Conservation (phyloP, 2,888 invertebrate species). For the Aplocera efformata region DNA sequence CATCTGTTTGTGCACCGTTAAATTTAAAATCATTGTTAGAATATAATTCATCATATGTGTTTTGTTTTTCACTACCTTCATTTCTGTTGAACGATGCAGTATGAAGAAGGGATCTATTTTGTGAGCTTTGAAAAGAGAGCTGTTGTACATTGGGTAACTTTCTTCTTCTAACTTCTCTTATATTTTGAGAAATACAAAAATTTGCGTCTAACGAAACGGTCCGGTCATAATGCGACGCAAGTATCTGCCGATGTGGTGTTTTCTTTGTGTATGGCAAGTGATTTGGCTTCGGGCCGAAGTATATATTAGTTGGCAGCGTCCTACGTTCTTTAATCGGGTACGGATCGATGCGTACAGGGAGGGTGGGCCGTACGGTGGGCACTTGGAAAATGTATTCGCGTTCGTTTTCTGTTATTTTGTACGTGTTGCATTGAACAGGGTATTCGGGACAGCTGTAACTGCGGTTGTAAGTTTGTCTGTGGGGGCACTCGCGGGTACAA, state of each 20-base stretch:
- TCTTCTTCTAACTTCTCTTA: slow-evolving; percentile 28
- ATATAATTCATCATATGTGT: background rate
- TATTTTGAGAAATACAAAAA: slow-evolving; percentile 22
- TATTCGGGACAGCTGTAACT: slow-evolving; percentile 62
- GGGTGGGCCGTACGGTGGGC: slow-evolving; percentile 17
- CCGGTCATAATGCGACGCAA: slow-evolving; percentile 18
- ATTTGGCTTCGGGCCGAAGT: slow-evolving; percentile 27
- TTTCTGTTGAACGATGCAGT: slow-evolving; percentile 27
- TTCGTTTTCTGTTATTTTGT: slow-evolving; percentile 52
- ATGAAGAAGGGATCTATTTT: slow-evolving; percentile 36
- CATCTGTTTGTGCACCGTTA: slow-evolving; percentile 22
- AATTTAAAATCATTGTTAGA: slow-evolving; percentile 2
- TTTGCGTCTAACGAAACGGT: slow-evolving; percentile 28
- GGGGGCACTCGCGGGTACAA: slow-evolving; percentile 42
- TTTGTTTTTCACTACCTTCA: slow-evolving; percentile 8
- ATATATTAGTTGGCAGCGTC: slow-evolving; percentile 30
- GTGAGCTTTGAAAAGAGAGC: slow-evolving; percentile 23
- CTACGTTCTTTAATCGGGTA: slow-evolving; percentile 25
- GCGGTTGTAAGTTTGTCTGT: slow-evolving; percentile 49
- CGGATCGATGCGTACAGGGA: slow-evolving; percentile 4
- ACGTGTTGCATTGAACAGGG: slow-evolving; percentile 46
- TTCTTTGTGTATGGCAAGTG: slow-evolving; percentile 22
- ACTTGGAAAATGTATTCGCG: slow-evolving; percentile 52
- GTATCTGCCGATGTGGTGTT: slow-evolving; percentile 11
- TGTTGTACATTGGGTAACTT: slow-evolving; percentile 40